Base-by-base conservation (phyloP, 2,113 vertebrate genomes). In the Chaetodon trifascialis region DNA sequence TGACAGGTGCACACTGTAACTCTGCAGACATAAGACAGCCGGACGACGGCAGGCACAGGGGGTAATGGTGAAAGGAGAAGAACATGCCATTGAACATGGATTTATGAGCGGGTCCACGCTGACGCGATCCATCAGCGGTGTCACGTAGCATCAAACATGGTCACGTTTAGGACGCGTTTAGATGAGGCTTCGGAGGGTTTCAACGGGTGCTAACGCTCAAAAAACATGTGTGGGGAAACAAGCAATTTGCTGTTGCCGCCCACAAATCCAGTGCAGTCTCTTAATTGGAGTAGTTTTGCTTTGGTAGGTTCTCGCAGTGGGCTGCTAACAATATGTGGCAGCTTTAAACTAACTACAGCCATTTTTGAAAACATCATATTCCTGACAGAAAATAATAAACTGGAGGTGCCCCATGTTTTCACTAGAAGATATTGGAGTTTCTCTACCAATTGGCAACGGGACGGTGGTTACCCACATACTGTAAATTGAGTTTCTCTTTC, bases 311-410 rank as follows among this genome's bases (percentile, higher is more conserved):
- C 84, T 75, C 21, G 30, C 86, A 82, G 87, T 73, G 25, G 80
- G 79, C 77, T 90, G 90, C 90, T 92, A 90, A 92, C 89, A 86
- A 79, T 59, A 73, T 75, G 70, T 76, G 88, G 80, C 85, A 81
- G 91, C 82, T 88, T 89, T 85, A 89, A 83, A 91, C 86, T 72
- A 88, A 90, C 87, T 88, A 75, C 62, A 75, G 83, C 79, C 85
- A 79, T 91, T 91, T 89, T 30, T 86, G 75, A 83, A 89, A 88
- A 87, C 60, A 80, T 86, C 68, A 77, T 25, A 90, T 81, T 87
- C 60, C 78, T 88, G 91, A 90, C 83, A 90, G 86, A 88, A 93
- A 93, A 94, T 88, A 94, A 92, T 91, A 93, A 93, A 93, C 84
- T 9, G 12, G 56, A 84, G 73, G 84, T 70, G 62, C 51, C 62